phyloP scores from a whole-genome alignment of 2,888 invertebrate genomes.

The Apodemia zela region DNA sequence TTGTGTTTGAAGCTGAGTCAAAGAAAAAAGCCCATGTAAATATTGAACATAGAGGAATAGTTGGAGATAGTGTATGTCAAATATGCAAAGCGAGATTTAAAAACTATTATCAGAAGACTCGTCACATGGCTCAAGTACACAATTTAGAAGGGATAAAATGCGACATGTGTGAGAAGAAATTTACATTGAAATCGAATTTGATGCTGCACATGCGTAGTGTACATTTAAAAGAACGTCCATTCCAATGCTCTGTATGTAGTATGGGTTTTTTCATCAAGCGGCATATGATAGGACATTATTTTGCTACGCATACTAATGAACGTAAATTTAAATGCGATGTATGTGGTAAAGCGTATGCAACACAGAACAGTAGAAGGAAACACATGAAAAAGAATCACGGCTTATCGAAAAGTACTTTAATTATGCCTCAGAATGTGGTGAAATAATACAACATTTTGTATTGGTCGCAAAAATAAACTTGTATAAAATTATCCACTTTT shows the following conservation, averaged over 20 bases:
- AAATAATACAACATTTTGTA: not conserved
- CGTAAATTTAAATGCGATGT: slow-evolving; percentile 80
- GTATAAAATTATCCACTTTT: not conserved
- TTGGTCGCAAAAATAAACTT: not conserved
- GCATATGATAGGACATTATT: slow-evolving; percentile 71
- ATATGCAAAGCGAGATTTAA: slow-evolving; percentile 70
- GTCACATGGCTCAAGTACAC: slow-evolving; percentile 69
- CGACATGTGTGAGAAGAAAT: slow-evolving; percentile 66
- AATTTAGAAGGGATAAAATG: slow-evolving; percentile 68
- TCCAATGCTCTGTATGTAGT: slow-evolving; percentile 66
- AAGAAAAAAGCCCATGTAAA: slow-evolving; percentile 69
- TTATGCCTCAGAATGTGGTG: slow-evolving; percentile 24
- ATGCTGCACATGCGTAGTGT: slow-evolving; percentile 65
- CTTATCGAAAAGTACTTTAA: slow-evolving; percentile 39
- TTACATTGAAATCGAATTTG: slow-evolving; percentile 63
- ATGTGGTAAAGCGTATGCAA: slow-evolving; percentile 79
- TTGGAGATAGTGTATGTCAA: slow-evolving; percentile 68
- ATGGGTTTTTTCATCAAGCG: slow-evolving; percentile 70
- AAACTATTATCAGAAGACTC: slow-evolving; percentile 69
- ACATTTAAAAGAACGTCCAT: slow-evolving; percentile 65
- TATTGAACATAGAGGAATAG: slow-evolving; percentile 66
- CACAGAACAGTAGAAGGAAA: slow-evolving; percentile 62
- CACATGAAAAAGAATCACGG: slow-evolving; percentile 72
- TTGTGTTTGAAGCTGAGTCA: slow-evolving; percentile 60
- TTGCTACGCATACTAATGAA: slow-evolving; percentile 73